Conservation (phyloP, 2,797 vertebrate species). For the Sebastes dallii region DNA sequence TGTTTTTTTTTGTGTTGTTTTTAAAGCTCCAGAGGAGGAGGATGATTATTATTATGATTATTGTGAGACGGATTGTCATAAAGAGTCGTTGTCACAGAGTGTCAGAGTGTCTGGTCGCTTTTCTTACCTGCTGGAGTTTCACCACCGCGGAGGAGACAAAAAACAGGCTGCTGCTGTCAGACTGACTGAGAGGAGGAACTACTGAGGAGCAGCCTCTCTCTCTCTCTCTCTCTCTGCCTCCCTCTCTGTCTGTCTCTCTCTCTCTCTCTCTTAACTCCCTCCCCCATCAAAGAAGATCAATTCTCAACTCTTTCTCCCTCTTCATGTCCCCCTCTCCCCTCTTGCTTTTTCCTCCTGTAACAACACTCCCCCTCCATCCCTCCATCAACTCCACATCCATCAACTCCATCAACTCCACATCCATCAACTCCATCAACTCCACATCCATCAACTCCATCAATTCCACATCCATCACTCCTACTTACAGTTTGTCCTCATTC, state of each 20-base stretch:
- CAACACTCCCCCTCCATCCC: no score
- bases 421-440: no score
- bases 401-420: no score
- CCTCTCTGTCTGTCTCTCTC: not conserved
- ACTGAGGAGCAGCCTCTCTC: slow-evolving; percentile 25
- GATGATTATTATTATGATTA: not conserved
- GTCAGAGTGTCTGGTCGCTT: slow-evolving; percentile 18
- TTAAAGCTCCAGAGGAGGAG: not conserved
- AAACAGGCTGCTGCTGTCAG: slow-evolving; percentile 35
- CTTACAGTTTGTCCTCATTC: no score
- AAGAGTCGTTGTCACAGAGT: slow-evolving; percentile 23
- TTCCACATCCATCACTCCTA: no score
- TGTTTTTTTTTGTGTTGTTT: not conserved
- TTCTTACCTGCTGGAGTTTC: slow-evolving; percentile 71
- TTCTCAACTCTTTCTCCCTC: no score
- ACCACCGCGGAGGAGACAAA: slow-evolving; percentile 22
- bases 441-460: no score
- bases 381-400: no score
- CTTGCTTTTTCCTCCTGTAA: no score
- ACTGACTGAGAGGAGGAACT: slow-evolving; percentile 46
- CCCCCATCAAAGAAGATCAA: not conserved
- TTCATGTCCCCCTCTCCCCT: no score
- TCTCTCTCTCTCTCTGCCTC: not conserved
- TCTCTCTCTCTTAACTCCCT: not conserved
- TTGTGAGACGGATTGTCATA: not conserved